Evolutionary conservation across 2,888 invertebrate genomes (phyloP), one percentile per base, ranked within the genome.

Genomic region (Smittia aterrima): DNA sequence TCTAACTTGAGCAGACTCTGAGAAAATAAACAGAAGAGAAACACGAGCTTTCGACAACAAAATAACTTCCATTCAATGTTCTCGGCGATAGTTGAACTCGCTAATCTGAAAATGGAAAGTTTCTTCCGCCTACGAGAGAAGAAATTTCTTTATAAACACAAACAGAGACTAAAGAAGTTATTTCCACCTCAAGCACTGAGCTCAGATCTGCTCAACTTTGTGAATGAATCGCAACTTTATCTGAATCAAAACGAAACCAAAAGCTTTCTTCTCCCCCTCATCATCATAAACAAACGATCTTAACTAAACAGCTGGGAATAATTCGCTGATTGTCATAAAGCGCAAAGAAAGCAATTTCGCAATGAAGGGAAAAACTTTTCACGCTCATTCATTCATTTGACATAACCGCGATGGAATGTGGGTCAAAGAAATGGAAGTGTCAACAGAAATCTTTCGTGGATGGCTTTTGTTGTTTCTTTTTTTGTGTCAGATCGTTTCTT

Each of bases 351-450:
- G 47, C 9, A 7, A 22, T 58, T 58, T 18, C 13, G 58, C 58
- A n/a, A 22, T 13, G 58, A 58, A 47, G 7, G 20, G 58, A 58
- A 58, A 47, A 58, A 22, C 7, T 58, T 58, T 58, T 58, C 58
- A 32, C 32, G 58, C 58, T 58, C 22, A 47, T 47, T 47, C 47
- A n/a, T 47, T 47, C 16, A n/a, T 58, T 58, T 58, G 58, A 58
- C 58, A 58, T 58, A 58, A 58, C 58, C 58, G 58, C 58, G 18
- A 22, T 58, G 58, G 58, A 20, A 58, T 58, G 18, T 58, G 22
- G 58, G 58, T 58, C 58, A 13, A 58, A 58, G 58, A 58, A 58
- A 58, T 58, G 58, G 58, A 58, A 58, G 58, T 58, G 58, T 22
- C 58, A 22, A 20, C 58, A 22, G n/a, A n/a, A 3, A 2, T 58